phyloP scores from a whole-genome alignment of 2,888 invertebrate genomes.

The Gymnosoma rotundatum region DNA sequence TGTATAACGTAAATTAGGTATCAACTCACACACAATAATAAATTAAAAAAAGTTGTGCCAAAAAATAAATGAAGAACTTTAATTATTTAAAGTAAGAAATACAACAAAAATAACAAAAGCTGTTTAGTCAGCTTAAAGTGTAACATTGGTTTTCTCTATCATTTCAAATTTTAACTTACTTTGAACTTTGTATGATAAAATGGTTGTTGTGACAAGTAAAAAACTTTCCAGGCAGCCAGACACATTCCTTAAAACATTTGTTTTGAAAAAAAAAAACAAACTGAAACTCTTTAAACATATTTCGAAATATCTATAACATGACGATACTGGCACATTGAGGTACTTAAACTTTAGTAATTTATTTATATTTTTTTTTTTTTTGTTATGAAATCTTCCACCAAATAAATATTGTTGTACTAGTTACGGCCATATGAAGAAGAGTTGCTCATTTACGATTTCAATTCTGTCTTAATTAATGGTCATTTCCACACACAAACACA shows the following conservation, averaged over 20 bases:
- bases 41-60: constrained; percentile 53
- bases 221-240: constrained; percentile 1
- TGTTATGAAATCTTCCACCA: constrained; percentile 31
- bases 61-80: constrained; percentile 34
- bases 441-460: constrained; percentile 48
- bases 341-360: constrained; percentile 23
- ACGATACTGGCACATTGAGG: neutral
- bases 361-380: neutral
- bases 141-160: constrained; percentile 49
- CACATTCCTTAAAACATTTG: neutral
- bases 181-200: constrained; percentile 27
- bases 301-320: neutral
- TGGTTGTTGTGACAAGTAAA: neutral
- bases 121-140: constrained; percentile 57
- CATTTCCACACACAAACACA: constrained; percentile 15
- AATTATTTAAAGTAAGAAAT: constrained; percentile 29
- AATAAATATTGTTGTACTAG: constrained; percentile 24
- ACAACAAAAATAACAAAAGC: constrained; percentile 42
- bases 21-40: too few species aligned
- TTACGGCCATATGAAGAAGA: constrained; percentile 46
- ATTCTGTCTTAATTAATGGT: constrained; percentile 41
- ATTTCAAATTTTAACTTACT: constrained; percentile 38
- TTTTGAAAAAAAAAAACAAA: neutral
- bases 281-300: neutral
- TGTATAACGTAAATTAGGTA: too few species aligned